Evolutionary conservation across 2,888 invertebrate species (phyloP).

Genomic region (Isotomurus palustris): DNA sequence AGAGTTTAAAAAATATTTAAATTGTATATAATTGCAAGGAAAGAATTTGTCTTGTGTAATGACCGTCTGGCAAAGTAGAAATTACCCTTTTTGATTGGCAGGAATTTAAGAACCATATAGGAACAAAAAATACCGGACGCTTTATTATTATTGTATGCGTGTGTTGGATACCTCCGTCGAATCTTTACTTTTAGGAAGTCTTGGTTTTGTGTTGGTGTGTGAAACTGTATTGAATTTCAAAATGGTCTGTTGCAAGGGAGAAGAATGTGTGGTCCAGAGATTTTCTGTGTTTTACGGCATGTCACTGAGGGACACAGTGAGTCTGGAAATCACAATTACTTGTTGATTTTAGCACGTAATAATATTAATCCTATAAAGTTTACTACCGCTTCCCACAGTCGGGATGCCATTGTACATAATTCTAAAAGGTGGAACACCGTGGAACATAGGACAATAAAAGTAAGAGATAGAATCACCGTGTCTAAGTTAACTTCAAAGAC

Average conservation of each 20-base stretch:
- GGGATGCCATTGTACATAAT: too few species aligned
- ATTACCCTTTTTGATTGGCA: not conserved
- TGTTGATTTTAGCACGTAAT: slow-evolving; percentile 15
- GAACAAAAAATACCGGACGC: not conserved
- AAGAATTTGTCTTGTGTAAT: not conserved
- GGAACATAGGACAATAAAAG: too few species aligned
- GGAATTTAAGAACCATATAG: not conserved
- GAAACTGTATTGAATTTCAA: not conserved
- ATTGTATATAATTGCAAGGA: not conserved
- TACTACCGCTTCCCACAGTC: slow-evolving; percentile 9
- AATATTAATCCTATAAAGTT: too few species aligned
- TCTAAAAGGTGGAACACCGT: too few species aligned
- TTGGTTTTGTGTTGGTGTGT: not conserved
- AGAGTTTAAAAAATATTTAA: not conserved
- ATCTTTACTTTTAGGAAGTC: too few species aligned
- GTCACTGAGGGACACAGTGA: not conserved
- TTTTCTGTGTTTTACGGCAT: too few species aligned
- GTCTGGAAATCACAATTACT: slow-evolving; percentile 13
- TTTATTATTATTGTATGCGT: not conserved
- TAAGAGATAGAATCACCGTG: too few species aligned
- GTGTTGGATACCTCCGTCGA: not conserved
- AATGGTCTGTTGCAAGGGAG: too few species aligned
- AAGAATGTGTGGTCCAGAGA: too few species aligned
- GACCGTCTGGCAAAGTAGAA: not conserved
- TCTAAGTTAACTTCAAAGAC: too few species aligned